phyloP scores from a whole-genome alignment of 2,888 invertebrate species.

The Drosophila basisetae region DNA sequence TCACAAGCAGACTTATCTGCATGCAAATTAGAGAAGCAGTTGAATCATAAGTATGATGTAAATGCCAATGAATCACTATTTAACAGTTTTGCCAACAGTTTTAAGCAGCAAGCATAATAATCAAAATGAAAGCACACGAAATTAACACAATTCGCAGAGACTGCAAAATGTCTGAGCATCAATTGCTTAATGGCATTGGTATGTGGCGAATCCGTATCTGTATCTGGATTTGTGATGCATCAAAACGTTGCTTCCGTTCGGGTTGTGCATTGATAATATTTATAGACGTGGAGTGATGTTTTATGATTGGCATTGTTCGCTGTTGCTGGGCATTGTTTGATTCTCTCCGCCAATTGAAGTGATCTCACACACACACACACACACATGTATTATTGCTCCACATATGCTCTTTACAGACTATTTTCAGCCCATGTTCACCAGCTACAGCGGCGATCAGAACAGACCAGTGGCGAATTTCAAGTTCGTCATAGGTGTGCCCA shows the following conservation, averaged over 20 bases:
- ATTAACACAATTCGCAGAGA: constrained; percentile 6
- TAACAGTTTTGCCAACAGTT: not conserved
- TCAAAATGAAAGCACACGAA: constrained; percentile 3
- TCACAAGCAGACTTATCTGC: not conserved
- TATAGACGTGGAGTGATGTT: constrained; percentile 45
- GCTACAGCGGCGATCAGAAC: constrained; percentile 87
- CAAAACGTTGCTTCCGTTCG: constrained; percentile 17
- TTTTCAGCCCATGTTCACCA: constrained; percentile 88
- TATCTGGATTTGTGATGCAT: constrained; percentile 15
- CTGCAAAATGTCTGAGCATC: constrained; percentile 1
- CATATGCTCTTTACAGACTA: constrained; percentile 72
- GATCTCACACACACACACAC: constrained; percentile 26
- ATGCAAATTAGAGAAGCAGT: not conserved
- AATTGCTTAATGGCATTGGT: constrained; percentile 12
- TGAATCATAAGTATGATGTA: not conserved
- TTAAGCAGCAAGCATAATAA: not conserved
- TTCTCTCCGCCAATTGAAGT: constrained; percentile 18
- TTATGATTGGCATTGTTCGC: constrained; percentile 49
- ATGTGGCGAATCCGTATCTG: not conserved
- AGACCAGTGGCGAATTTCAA: constrained; percentile 86
- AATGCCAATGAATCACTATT: constrained; percentile 2
- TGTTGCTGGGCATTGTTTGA: constrained; percentile 23
- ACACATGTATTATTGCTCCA: constrained; percentile 29
- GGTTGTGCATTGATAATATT: constrained; percentile 32
- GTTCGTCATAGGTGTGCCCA: constrained; percentile 88